These are phyloP conservation scores for Nestor notabilis DNA, from an alignment of 2,113 vertebrate species.

Conservation along the genomic window DNA sequence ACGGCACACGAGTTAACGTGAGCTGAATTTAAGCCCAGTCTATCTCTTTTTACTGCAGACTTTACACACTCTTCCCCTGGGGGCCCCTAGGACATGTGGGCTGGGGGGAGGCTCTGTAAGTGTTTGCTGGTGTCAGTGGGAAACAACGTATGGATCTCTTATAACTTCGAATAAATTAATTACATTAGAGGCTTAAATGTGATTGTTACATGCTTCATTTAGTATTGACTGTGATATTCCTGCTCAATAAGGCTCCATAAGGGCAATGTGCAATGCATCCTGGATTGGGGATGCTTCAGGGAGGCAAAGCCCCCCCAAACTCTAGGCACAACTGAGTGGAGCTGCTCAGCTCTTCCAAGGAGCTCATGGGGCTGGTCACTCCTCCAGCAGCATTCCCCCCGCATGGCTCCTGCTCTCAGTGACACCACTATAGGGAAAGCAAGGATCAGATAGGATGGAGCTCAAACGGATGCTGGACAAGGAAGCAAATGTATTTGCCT, in stretches of 20 bases:
- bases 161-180: background rate
- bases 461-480: background rate
- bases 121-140: background rate
- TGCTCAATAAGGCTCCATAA: background rate
- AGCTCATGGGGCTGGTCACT: background rate
- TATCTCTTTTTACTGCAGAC: background rate
- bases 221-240: background rate
- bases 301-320: background rate
- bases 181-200: background rate
- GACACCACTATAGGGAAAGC: background rate
- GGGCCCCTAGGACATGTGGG: background rate
- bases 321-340: accelerated
- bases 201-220: background rate
- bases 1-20: accelerated
- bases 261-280: background rate
- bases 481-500: background rate
- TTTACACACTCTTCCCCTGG: accelerated
- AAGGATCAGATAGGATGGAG: background rate
- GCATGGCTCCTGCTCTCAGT: background rate
- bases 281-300: accelerated
- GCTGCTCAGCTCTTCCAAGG: background rate
- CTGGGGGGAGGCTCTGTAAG: background rate
- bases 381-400: too few species aligned
- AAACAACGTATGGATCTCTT: background rate
- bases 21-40: background rate